Evolutionary conservation across 2,113 vertebrate species (phyloP).

Genomic region (Casuarius casuarius): DNA sequence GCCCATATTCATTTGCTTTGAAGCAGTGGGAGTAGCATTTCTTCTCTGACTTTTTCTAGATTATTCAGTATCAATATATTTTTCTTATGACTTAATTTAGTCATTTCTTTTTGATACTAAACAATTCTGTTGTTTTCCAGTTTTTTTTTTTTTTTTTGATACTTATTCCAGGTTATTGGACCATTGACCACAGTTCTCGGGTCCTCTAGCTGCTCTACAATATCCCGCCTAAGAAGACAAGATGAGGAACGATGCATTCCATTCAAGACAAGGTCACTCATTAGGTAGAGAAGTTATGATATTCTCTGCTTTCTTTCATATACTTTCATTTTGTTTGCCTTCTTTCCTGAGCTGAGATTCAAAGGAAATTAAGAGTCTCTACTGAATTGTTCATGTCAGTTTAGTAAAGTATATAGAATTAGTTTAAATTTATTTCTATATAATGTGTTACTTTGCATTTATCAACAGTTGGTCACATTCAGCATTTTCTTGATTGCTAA

Average conservation of each 20-base stretch:
- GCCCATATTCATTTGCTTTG: neutral
- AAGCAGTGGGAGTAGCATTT: neutral
- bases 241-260: neutral
- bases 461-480: neutral
- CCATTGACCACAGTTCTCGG: neutral
- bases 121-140: neutral
- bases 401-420: neutral
- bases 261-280: neutral
- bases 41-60: neutral
- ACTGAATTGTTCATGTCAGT: neutral
- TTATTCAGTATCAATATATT: neutral
- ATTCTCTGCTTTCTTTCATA: neutral
- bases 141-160: neutral
- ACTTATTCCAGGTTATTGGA: neutral
- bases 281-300: neutral
- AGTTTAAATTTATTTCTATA: neutral
- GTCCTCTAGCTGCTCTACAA: neutral
- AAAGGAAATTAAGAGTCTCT: neutral
- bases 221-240: neutral
- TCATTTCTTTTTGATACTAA: neutral
- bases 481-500: neutral
- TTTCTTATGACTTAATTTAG: neutral
- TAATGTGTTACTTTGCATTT: neutral
- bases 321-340: neutral
- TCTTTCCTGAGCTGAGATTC: neutral